A percentile compares a stretch with the other conserved stretches of the same genome.
These are phyloP conservation scores for Ivindomyrus marchei DNA, from an alignment of 2,113 vertebrate species.

Conservation along the genomic window DNA sequence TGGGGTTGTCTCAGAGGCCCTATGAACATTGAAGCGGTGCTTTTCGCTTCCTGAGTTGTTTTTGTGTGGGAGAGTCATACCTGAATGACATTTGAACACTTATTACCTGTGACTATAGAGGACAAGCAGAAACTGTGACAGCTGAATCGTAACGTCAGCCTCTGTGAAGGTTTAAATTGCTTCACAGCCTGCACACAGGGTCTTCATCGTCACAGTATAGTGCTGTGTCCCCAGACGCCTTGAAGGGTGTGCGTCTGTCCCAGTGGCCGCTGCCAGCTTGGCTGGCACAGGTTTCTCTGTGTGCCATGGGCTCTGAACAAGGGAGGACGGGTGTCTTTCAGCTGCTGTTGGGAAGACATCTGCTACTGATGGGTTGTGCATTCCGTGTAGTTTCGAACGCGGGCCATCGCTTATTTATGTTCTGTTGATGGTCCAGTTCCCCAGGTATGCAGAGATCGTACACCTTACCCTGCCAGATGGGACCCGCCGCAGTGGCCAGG, in stretches of 20 bases:
- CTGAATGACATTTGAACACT: background rate
- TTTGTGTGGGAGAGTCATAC: background rate
- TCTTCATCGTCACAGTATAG: background rate
- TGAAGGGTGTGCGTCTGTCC: background rate
- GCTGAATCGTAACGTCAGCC: background rate
- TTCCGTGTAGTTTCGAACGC: conserved; percentile 38
- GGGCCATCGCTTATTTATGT: background rate
- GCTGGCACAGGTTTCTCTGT: background rate
- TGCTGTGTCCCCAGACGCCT: background rate
- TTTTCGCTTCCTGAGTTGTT: background rate
- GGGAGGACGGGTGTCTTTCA: background rate
- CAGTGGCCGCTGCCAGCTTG: background rate
- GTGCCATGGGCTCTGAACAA: background rate
- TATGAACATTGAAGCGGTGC: background rate
- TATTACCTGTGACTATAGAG: background rate
- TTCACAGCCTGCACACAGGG: background rate
- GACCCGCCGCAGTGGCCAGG: conserved; percentile 68
- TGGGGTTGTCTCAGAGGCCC: background rate
- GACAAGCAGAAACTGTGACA: background rate
- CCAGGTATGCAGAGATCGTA: conserved; percentile 73
- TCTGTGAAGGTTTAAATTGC: background rate
- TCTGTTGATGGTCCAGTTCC: conserved; percentile 49
- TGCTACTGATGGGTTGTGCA: background rate
- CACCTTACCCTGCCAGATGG: conserved; percentile 69
- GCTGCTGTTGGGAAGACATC: background rate